Evolutionary conservation across 2,797 vertebrate genomes (phyloP).

Genomic region (Lepus townsendii): DNA sequence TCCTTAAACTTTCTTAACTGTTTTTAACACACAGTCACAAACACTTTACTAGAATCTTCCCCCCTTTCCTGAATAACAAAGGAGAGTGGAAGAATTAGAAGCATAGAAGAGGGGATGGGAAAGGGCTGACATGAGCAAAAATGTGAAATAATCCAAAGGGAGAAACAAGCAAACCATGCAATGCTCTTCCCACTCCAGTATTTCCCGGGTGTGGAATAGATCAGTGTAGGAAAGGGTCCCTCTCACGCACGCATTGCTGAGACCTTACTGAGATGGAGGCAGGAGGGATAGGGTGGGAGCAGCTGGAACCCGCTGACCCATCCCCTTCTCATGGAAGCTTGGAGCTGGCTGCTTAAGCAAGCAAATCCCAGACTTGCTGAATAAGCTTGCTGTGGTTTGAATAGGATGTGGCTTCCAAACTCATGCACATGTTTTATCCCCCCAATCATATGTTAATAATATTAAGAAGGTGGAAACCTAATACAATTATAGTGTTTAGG

Average conservation of each 20-base stretch:
- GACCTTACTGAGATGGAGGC: no score
- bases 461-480: no score
- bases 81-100: background rate
- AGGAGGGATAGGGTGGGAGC: rapidly evolving
- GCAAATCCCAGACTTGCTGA: background rate
- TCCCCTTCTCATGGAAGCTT: conserved; percentile 21
- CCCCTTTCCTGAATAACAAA: background rate
- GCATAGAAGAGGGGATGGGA: background rate
- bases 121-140: background rate
- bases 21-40: background rate
- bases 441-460: no score
- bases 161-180: background rate
- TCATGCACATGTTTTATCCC: no score
- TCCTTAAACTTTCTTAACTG: background rate
- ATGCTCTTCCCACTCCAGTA: background rate
- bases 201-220: background rate
- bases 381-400: background rate
- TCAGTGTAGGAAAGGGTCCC: background rate
- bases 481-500: no score
- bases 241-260: no score
- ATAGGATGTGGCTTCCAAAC: no score
- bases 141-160: background rate
- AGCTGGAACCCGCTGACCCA: background rate
- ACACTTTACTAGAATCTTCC: background rate
- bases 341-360: background rate